Percentiles rank a stretch among this genome's conserved stretches.
phyloP scores from a whole-genome alignment of 2,113 vertebrate species.

The Haemorhous mexicanus region DNA sequence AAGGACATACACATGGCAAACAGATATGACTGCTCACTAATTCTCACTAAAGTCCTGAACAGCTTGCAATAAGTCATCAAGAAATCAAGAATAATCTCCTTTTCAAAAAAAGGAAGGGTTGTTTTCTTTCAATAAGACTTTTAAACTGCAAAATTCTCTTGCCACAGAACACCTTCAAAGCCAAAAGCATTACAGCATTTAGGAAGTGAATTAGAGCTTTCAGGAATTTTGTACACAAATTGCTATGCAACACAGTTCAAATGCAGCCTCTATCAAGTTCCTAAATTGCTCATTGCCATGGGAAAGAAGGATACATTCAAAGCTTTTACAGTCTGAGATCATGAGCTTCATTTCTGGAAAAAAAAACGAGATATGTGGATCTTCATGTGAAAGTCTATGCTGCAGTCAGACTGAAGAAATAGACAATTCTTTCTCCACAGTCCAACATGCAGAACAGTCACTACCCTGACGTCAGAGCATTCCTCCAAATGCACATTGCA shows the following conservation, averaged over 20 bases:
- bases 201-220: not conserved
- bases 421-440: not conserved
- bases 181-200: not conserved
- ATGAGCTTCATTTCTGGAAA: not conserved
- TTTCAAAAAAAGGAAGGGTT: not conserved
- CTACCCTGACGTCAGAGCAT: not conserved
- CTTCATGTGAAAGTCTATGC: not conserved
- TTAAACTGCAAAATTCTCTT: not conserved
- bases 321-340: not conserved
- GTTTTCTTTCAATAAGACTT: not conserved
- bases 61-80: not conserved
- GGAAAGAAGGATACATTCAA: not conserved
- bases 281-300: not conserved
- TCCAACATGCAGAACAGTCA: not conserved
- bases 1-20: not conserved
- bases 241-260: not conserved
- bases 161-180: not conserved
- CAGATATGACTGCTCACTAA: not conserved
- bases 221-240: not conserved
- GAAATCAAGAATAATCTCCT: not conserved
- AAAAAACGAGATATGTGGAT: not conserved
- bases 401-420: not conserved
- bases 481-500: not conserved
- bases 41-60: rapidly evolving
- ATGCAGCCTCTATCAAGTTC: not conserved